Percentiles rank a stretch among this genome's conserved stretches.
Evolutionary conservation across 2,888 invertebrate species (phyloP).

Genomic region (Anodontia alba): DNA sequence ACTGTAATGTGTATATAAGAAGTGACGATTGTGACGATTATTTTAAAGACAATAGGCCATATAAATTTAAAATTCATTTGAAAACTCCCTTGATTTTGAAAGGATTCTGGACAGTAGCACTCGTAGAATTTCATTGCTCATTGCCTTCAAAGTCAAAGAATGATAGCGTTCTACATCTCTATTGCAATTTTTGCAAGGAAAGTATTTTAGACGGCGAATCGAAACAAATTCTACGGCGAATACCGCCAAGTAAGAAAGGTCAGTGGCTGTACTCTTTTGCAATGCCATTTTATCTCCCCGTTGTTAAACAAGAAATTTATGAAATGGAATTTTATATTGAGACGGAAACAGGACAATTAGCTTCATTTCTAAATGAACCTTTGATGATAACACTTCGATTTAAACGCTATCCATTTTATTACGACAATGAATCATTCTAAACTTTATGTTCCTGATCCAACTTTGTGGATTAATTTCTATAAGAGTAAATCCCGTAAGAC

Average conservation of each 20-base stretch:
- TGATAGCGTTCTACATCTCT: neutral
- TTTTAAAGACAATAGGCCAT: too few species aligned
- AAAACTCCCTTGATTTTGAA: too few species aligned
- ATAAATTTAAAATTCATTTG: too few species aligned
- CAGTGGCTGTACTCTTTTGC: neutral
- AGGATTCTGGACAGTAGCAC: too few species aligned
- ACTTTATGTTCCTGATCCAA: conserved; percentile 8
- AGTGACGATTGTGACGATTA: too few species aligned
- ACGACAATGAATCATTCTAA: conserved; percentile 12
- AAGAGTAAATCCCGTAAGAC: neutral
- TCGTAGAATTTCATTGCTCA: too few species aligned
- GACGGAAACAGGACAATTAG: neutral
- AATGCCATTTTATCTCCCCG: conserved; percentile 4
- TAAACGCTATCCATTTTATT: neutral
- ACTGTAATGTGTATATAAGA: too few species aligned
- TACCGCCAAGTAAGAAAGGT: neutral
- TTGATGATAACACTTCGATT: conserved; percentile 14
- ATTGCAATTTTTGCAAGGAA: conserved; percentile 15
- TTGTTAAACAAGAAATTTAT: conserved; percentile 4
- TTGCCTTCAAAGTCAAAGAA: too few species aligned
- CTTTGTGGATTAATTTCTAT: conserved; percentile 2
- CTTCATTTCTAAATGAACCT: conserved; percentile 1
- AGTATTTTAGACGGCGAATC: conserved; percentile 15
- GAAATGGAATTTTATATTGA: conserved; percentile 10
- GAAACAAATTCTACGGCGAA: neutral